A percentile compares a stretch with the other conserved stretches of the same genome.
Conservation (phyloP, 2,113 vertebrate genomes). For the Lophius piscatorius region DNA sequence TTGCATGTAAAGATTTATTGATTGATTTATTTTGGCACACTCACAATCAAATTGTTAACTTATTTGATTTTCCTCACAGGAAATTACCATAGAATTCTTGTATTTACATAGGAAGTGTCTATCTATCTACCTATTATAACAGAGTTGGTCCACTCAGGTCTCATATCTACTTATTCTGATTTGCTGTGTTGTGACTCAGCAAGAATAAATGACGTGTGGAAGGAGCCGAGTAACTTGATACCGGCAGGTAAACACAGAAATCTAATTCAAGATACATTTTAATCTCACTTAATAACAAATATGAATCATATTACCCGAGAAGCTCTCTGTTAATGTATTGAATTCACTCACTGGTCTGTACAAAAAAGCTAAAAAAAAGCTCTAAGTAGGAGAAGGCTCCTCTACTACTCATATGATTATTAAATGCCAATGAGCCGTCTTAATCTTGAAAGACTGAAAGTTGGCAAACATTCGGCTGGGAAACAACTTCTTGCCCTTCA, state of each 20-base stretch:
- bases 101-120: too few species aligned
- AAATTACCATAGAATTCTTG: too few species aligned
- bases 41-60: too few species aligned
- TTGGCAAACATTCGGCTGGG: neutral
- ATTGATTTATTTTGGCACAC: too few species aligned
- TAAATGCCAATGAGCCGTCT: neutral
- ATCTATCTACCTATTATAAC: too few species aligned
- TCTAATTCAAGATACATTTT: conserved; percentile 16
- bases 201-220: neutral
- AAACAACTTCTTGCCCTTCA: neutral
- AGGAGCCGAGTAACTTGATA: conserved; percentile 17
- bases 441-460: conserved; percentile 5
- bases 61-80: too few species aligned
- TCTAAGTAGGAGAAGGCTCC: too few species aligned
- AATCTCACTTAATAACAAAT: neutral
- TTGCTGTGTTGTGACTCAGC: too few species aligned
- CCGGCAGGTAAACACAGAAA: conserved; percentile 17
- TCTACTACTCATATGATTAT: too few species aligned
- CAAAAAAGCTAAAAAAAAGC: too few species aligned
- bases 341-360: conserved; percentile 14
- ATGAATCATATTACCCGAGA: conserved; percentile 1
- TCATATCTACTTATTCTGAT: neutral
- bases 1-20: too few species aligned
- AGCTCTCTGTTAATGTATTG: neutral
- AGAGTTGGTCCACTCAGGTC: too few species aligned